Evolutionary conservation across 2,113 vertebrate species (phyloP).

Genomic region (Carassius carassius): DNA sequence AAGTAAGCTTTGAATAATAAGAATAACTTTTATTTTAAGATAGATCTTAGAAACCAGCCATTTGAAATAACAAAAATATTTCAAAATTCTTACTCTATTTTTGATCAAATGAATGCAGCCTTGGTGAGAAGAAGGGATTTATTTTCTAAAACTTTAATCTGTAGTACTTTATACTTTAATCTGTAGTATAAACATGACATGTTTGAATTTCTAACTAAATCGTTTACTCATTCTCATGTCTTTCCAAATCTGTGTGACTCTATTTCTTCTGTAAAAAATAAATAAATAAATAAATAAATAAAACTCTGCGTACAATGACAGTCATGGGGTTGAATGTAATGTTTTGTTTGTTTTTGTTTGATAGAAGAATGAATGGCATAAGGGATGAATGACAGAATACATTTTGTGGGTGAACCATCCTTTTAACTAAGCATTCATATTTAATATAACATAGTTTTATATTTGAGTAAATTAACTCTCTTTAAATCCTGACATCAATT

Average conservation of each 20-base stretch:
- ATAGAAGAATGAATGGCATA: neutral
- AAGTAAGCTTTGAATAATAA: neutral
- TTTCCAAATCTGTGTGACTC: neutral
- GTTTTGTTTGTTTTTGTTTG: neutral
- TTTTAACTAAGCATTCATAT: neutral
- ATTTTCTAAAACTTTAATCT: neutral
- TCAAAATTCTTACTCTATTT: neutral
- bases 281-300: neutral
- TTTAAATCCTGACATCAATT: constrained; percentile 31
- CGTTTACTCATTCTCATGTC: neutral
- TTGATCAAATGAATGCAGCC: neutral
- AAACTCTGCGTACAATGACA: neutral
- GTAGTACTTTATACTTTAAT: neutral
- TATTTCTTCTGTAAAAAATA: neutral
- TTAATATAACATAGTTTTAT: neutral
- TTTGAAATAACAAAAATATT: neutral
- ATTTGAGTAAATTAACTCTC: neutral
- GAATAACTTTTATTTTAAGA: neutral
- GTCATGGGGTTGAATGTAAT: neutral
- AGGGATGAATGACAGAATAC: neutral
- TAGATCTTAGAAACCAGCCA: neutral
- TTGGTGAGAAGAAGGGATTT: too few species aligned
- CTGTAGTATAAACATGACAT: neutral
- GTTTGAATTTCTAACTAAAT: neutral
- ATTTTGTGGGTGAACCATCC: neutral